Base-by-base conservation (phyloP, 2,888 invertebrate species). In the Phortica magna region DNA sequence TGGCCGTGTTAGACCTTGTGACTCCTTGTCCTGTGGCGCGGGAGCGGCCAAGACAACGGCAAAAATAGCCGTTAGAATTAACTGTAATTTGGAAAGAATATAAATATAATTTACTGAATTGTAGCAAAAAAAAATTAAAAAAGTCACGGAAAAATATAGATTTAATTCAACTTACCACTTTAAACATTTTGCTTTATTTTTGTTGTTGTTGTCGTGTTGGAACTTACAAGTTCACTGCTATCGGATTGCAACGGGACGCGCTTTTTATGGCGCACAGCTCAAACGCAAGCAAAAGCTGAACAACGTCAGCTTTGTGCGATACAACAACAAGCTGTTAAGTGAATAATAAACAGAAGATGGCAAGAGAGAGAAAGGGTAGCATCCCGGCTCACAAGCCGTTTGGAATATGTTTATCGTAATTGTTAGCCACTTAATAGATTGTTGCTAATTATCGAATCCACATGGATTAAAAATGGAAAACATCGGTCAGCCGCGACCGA, bases 401-500 rank as follows among this genome's bases (percentile, higher is more conserved):
- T 48, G 43, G 43, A 43, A 72, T 57, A 22, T 78, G 80, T 80
- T 82, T 78, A 80, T 79, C 77, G 73, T 80, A 80, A 79, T 74
- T 81, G 84, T 83, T 85, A 84, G 83, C 83, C 82, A 84, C 83
- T 88, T 89, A 79, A 82, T 85, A 87, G 82, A 79, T 80, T 80
- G 80, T 81, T 87, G 89, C 78, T 89, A 89, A 89, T 89, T 89
- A 78, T 31, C 43, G 61, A 22, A 61, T 39, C 12, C 77, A 71
- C 61, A 77, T 53, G 74, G 10, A 74, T n/a, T 19, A 53, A 65
- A 59, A 75, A 76, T 59, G 77, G 64, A 59, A 39, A 71, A 48
- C 10, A 53, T 14, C 73, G 17, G 12, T 39, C n/a, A 41, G 43
- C 61, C 19, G 43, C 41, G 64, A 31, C 31, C 31, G 48, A 17